phyloP scores from a whole-genome alignment of 2,797 vertebrate genomes.

The Melanotaenia maccullochi region DNA sequence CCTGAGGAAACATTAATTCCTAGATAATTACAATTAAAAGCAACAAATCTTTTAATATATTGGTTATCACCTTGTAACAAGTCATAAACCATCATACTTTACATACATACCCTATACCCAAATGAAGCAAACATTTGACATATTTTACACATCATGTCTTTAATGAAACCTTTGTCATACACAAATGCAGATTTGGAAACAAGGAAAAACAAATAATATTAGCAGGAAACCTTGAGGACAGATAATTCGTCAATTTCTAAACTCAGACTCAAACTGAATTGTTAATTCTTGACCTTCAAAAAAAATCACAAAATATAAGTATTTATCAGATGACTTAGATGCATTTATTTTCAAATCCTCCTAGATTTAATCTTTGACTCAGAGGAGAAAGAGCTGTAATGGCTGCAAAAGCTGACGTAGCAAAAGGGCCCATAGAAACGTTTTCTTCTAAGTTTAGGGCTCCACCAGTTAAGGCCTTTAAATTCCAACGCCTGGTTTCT shows the following conservation, averaged over 20 bases:
- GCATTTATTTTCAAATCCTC: not conserved
- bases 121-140: conserved; percentile 9
- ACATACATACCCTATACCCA: not conserved
- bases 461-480: conserved; percentile 16
- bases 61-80: not conserved
- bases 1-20: not conserved
- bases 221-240: conserved; percentile 5
- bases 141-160: not conserved
- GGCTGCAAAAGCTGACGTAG: not conserved
- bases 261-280: not conserved
- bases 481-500: conserved; percentile 18
- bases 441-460: conserved; percentile 6
- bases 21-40: not conserved
- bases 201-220: not conserved
- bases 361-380: not conserved
- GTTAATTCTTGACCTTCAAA: not conserved
- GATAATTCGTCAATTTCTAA: not conserved
- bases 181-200: conserved; percentile 8
- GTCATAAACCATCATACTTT: not conserved
- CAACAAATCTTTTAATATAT: not conserved
- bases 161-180: conserved; percentile 2
- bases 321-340: not conserved
- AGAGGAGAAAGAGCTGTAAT: not conserved
- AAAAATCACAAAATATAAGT: not conserved
- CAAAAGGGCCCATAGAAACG: not conserved